Evolutionary conservation across 2,797 vertebrate genomes (phyloP).

Genomic region (Phylloscopus collybita): DNA sequence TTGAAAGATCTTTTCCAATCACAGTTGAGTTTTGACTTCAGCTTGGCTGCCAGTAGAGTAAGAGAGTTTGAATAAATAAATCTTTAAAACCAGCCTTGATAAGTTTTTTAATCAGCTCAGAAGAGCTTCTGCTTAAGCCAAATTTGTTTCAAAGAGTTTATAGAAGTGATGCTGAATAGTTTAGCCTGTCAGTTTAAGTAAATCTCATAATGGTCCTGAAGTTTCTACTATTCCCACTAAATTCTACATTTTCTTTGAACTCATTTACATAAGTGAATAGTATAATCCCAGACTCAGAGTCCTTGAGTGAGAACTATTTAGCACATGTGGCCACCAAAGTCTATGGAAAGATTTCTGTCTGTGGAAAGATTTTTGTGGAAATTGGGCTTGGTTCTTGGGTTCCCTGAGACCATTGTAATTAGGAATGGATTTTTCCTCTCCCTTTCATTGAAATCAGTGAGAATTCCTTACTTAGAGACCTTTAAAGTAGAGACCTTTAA

Average conservation of each 20-base stretch:
- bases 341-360: slow-evolving; percentile 29
- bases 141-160: slow-evolving; percentile 21
- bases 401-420: slow-evolving; percentile 9
- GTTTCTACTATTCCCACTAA: slow-evolving; percentile 16
- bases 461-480: not conserved
- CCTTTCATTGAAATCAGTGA: not conserved
- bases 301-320: slow-evolving; percentile 25
- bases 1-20: slow-evolving; percentile 13
- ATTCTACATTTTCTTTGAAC: slow-evolving; percentile 43
- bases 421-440: not conserved
- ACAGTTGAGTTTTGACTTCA: slow-evolving; percentile 13
- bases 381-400: not conserved
- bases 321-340: not conserved
- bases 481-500: not conserved
- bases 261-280: slow-evolving; percentile 40
- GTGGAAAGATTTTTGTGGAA: slow-evolving; percentile 60
- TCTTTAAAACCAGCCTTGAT: slow-evolving; percentile 9
- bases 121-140: slow-evolving; percentile 4
- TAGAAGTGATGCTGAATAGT: not conserved
- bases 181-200: slow-evolving; percentile 32
- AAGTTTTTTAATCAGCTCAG: slow-evolving; percentile 24
- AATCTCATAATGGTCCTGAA: slow-evolving; percentile 15
- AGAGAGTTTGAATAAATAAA: slow-evolving; percentile 38
- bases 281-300: not conserved
- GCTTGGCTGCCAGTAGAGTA: not conserved